These are phyloP conservation scores for Spongilla lacustris DNA, from an alignment of 37 sponge, comb jelly and placozoan genomes.

Conservation along the genomic window DNA sequence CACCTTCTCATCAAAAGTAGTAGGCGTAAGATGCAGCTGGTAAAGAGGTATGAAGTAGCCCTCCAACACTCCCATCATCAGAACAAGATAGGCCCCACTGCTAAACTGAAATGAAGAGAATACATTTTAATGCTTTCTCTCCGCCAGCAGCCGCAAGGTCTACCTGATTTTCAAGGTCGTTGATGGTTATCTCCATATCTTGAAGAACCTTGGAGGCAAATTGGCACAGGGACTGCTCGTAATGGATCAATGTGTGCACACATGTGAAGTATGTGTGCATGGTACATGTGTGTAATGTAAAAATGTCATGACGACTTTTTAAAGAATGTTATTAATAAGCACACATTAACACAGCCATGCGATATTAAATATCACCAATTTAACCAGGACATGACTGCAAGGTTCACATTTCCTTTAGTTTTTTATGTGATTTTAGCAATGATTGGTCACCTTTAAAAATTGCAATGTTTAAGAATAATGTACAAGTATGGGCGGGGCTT, in stretches of 20 bases:
- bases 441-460: no score
- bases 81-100: slow-evolving; percentile 83
- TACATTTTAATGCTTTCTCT: neutral
- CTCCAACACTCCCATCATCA: slow-evolving; percentile 92
- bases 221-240: slow-evolving; percentile 56
- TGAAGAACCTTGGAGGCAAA: slow-evolving; percentile 53
- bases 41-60: slow-evolving; percentile 93
- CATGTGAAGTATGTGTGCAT: neutral
- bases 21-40: slow-evolving; percentile 71
- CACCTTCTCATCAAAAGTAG: slow-evolving; percentile 75
- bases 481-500: no score
- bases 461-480: no score
- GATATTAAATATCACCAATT: no score
- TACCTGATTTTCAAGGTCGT: slow-evolving; percentile 64
- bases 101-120: slow-evolving; percentile 58
- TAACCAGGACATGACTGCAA: no score
- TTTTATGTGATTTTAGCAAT: no score
- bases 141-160: neutral
- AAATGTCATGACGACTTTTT: no score
- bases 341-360: no score
- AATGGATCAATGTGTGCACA: neutral
- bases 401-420: no score
- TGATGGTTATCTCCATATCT: slow-evolving; percentile 60
- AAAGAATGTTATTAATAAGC: no score
- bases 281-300: neutral